These are phyloP conservation scores for Electrona antarctica DNA, from an alignment of 2,113 vertebrate species.

Conservation along the genomic window DNA sequence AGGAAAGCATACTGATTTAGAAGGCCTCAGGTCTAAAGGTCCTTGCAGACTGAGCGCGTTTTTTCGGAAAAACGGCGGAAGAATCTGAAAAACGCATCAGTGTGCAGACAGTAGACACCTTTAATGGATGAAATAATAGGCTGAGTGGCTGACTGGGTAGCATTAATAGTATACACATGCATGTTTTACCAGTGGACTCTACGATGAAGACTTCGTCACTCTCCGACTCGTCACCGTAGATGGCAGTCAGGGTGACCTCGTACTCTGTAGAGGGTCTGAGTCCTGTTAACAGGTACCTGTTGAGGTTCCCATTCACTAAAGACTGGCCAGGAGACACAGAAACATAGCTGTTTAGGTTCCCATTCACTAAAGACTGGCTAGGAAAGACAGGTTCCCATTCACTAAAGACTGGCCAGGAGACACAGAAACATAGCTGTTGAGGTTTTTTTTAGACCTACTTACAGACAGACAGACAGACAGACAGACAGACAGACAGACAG, in stretches of 20 bases:
- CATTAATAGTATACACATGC: too few species aligned
- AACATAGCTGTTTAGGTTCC: slow-evolving; percentile 74
- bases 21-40: too few species aligned
- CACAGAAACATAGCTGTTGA: slow-evolving; percentile 70
- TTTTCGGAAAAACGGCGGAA: too few species aligned
- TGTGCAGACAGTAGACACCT: too few species aligned
- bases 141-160: too few species aligned
- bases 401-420: slow-evolving; percentile 76
- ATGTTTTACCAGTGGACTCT: slow-evolving; percentile 83
- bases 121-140: too few species aligned
- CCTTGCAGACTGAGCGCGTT: too few species aligned
- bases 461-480: background rate
- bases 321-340: slow-evolving; percentile 66
- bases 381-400: slow-evolving; percentile 70
- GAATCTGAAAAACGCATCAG: too few species aligned
- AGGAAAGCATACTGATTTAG: too few species aligned
- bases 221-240: slow-evolving; percentile 86
- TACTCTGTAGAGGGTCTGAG: slow-evolving; percentile 85
- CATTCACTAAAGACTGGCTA: slow-evolving; percentile 80
- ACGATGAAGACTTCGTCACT: slow-evolving; percentile 83
- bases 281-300: slow-evolving; percentile 82
- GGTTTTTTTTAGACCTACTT: slow-evolving; percentile 13
- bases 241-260: slow-evolving; percentile 87
- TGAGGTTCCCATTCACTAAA: slow-evolving; percentile 79
- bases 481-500: background rate